Evolutionary conservation across 1,140 invertebrate species (phyloP).

Genomic region (Drosophila aff.): DNA sequence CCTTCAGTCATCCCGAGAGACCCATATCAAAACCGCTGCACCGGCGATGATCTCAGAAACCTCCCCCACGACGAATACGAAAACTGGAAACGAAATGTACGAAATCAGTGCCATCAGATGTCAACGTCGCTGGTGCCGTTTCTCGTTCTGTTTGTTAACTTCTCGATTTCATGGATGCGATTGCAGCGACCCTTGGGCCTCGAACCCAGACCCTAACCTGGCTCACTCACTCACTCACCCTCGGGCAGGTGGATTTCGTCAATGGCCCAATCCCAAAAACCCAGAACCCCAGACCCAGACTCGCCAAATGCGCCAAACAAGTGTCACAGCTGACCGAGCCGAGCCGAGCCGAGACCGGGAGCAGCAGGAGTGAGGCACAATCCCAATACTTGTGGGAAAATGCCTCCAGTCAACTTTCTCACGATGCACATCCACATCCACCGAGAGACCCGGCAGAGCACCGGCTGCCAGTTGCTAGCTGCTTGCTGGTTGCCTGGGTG

Average conservation of each 20-base stretch:
- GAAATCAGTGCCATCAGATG: slow-evolving; percentile 65
- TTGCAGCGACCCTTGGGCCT: slow-evolving; percentile 53
- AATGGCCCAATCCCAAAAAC: slow-evolving; percentile 50
- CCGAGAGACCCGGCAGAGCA: slow-evolving; percentile 46
- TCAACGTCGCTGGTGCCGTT: slow-evolving; percentile 26
- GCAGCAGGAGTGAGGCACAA: slow-evolving; percentile 52
- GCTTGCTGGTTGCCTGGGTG: slow-evolving; percentile 60
- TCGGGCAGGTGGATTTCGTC: slow-evolving; percentile 74
- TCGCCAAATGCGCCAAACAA: slow-evolving; percentile 68
- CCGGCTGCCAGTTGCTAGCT: slow-evolving; percentile 61
- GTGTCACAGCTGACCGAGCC: slow-evolving; percentile 71
- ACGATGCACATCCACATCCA: slow-evolving; percentile 64
- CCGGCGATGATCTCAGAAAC: slow-evolving; percentile 44
- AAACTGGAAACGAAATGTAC: slow-evolving; percentile 28
- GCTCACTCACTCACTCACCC: slow-evolving; percentile 53
- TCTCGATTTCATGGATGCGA: slow-evolving; percentile 77
- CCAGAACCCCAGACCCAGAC: slow-evolving; percentile 13
- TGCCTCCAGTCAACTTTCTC: slow-evolving; percentile 83
- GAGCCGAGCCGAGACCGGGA: slow-evolving; percentile 32
- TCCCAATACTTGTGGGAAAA: slow-evolving; percentile 83
- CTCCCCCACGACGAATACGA: slow-evolving; percentile 58
- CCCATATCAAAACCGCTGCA: slow-evolving; percentile 33
- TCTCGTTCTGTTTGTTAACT: slow-evolving; percentile 59
- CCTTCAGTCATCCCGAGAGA: slow-evolving; percentile 19
- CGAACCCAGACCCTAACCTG: slow-evolving; percentile 1